These are phyloP conservation scores for Notothenia rossii DNA, from an alignment of 2,113 vertebrate species.

Conservation along the genomic window DNA sequence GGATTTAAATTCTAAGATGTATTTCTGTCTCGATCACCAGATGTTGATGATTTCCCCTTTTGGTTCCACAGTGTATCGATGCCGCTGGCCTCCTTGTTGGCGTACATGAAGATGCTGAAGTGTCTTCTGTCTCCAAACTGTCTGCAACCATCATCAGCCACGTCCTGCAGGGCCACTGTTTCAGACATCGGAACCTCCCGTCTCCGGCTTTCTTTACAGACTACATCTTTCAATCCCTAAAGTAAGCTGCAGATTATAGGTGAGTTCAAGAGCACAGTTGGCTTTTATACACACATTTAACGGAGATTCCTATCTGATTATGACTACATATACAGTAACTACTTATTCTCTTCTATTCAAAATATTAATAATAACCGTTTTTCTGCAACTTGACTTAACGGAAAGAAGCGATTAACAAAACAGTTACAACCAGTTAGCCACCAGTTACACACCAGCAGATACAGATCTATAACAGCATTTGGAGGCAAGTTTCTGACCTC, in stretches of 20 bases:
- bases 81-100: constrained; percentile 64
- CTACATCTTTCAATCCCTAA: constrained; percentile 79
- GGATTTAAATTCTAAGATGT: neutral
- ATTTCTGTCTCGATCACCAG: fast-evolving
- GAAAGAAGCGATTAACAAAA: too few species aligned
- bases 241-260: constrained; percentile 70
- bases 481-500: too few species aligned
- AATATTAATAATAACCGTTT: too few species aligned
- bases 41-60: constrained; percentile 2
- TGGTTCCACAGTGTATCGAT: constrained; percentile 74
- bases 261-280: constrained; percentile 33
- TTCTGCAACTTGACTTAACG: too few species aligned
- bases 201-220: constrained; percentile 77
- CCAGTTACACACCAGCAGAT: too few species aligned
- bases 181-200: constrained; percentile 69
- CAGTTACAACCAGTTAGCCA: too few species aligned
- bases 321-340: too few species aligned
- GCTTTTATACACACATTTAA: neutral
- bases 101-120: constrained; percentile 61
- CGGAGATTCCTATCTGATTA: too few species aligned
- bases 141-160: constrained; percentile 76
- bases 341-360: too few species aligned
- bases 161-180: constrained; percentile 75
- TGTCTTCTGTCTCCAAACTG: constrained; percentile 68
- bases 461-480: too few species aligned